These are phyloP conservation scores for Ptycholaimellus sp. DNA, from an alignment of 2,888 invertebrate species.

Conservation along the genomic window DNA sequence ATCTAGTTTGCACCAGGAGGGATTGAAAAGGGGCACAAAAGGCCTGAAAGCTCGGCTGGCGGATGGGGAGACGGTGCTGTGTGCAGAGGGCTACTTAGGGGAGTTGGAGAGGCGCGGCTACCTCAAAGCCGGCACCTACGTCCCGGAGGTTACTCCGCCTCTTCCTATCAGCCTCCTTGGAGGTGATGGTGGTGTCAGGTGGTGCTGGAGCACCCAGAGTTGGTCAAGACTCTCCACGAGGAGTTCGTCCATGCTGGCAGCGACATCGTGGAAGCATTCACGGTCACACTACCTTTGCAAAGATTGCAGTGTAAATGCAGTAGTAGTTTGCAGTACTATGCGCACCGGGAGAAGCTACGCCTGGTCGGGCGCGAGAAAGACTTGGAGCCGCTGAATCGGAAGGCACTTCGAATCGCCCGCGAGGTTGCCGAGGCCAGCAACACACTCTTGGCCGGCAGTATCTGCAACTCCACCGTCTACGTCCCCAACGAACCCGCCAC, in stretches of 20 bases:
- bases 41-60: too few relatives aligned
- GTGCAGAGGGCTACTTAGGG: slow-evolving; percentile 23
- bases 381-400: slow-evolving; percentile 18
- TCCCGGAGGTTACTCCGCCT: too few relatives aligned
- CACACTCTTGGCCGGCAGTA: slow-evolving; percentile 25
- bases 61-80: too few relatives aligned
- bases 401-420: slow-evolving; percentile 22
- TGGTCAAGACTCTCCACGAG: slow-evolving; percentile 13
- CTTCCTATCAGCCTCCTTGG: too few relatives aligned
- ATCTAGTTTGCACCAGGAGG: too few relatives aligned
- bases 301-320: too few relatives aligned
- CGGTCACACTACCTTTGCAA: slow-evolving; percentile 17
- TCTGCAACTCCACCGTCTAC: slow-evolving; percentile 21
- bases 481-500: slow-evolving; percentile 12
- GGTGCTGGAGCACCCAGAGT: slow-evolving; percentile 5
- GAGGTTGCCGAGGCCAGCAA: slow-evolving; percentile 21
- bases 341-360: slow-evolving; percentile 22
- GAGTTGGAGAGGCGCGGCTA: slow-evolving; percentile 30
- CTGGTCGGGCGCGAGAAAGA: slow-evolving; percentile 21
- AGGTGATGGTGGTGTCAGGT: too few relatives aligned
- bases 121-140: slow-evolving; percentile 29
- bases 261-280: slow-evolving; percentile 24
- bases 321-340: slow-evolving; percentile 21
- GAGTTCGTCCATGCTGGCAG: slow-evolving; percentile 26
- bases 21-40: too few relatives aligned